phyloP scores from a whole-genome alignment of 37 sponge, comb jelly and placozoan genomes.

The Ianthella basta region DNA sequence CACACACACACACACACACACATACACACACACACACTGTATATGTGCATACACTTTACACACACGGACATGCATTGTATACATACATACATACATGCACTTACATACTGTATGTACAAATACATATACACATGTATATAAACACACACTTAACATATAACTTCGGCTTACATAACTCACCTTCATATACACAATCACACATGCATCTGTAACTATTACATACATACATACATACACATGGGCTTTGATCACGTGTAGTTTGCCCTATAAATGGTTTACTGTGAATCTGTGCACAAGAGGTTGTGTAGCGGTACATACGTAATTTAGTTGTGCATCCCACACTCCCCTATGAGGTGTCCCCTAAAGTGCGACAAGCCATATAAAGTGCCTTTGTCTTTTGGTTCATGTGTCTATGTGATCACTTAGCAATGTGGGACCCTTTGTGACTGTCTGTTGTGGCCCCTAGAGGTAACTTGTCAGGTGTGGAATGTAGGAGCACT shows the following conservation, averaged over 20 bases:
- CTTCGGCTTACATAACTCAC: neutral
- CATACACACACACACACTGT: too few species aligned
- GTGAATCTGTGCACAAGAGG: neutral
- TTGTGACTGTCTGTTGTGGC: too few species aligned
- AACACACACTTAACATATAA: neutral
- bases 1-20: neutral
- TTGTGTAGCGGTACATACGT: neutral
- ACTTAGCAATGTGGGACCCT: too few species aligned
- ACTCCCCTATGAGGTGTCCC: too few species aligned
- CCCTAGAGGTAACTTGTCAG: too few species aligned
- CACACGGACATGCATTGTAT: neutral
- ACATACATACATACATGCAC: neutral
- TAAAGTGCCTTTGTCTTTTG: too few species aligned
- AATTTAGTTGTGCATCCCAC: neutral
- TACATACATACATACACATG: neutral
- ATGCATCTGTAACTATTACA: too few species aligned
- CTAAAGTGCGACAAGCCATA: too few species aligned
- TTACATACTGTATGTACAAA: neutral
- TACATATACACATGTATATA: neutral
- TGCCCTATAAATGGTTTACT: neutral
- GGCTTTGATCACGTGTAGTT: neutral
- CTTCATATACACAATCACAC: neutral
- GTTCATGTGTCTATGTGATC: too few species aligned
- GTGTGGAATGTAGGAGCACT: too few species aligned
- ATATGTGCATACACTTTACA: neutral